Base-by-base conservation (phyloP, 2,797 vertebrate genomes). In the Poeciliopsis infans region DNA sequence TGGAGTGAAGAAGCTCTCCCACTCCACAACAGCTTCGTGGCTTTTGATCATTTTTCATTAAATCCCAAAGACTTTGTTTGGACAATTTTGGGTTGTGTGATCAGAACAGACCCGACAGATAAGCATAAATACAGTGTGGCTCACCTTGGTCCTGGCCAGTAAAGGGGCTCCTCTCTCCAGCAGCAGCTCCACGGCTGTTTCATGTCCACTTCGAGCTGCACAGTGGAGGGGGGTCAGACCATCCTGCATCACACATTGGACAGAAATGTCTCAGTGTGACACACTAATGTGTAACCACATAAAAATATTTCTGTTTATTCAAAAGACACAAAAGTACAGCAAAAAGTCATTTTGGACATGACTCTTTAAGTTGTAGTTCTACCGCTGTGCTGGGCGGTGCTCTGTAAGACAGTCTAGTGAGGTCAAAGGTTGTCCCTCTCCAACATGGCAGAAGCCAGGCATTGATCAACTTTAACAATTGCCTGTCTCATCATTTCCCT, bases 171-270 rank as follows among this genome's bases (percentile, higher is more conserved):
- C 97, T 90, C 97, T 96, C 91, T 99, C 98, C 92, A 99, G 91
- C 80, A 99, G 96, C 68, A 99, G 94, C 91, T 98, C 98, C 82
- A 99, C 98, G 23, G 97, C 97, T 1, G 95, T 94, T 77, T 99
- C 98, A 0, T 99, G 98, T 41, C 98, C 98, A 74, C 98, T 99
- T 33, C 98, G 94, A 2, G 98, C 98, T 0, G 98, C 98, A 84
- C 98, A 99, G 89, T 99, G 98, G 57, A 99, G 95, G 0, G 98
- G 98, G 2, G 98, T 99, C 83, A 99, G 95, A 23, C 98, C 98
- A 5, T 99, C 98, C 98, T 99, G 84, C n/a, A 81, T 7, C 49
- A 16, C 51, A 70, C 59, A 85, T 49, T 36, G 75, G 53, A 84
- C 16, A 84, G 15, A 78, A 31, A 33, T 47, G 55, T 51, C 72